Evolutionary conservation across 1,140 invertebrate species (phyloP).

Genomic region (Ceratina calcarata): DNA sequence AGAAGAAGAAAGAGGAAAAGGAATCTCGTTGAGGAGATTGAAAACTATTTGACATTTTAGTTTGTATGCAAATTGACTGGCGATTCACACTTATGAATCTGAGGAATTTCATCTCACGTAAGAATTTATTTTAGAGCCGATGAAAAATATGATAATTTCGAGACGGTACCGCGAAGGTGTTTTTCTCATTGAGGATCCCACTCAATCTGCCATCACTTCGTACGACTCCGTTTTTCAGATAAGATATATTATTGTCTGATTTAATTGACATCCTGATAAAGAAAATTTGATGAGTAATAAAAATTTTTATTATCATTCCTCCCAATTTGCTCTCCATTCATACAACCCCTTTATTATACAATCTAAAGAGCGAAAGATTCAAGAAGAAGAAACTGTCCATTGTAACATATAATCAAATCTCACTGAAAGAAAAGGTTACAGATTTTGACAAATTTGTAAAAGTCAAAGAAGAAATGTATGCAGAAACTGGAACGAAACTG

Average conservation of each 20-base stretch:
- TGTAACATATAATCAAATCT: no score
- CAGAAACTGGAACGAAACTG: no score
- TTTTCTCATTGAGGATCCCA: background rate
- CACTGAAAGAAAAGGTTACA: no score
- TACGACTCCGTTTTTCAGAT: background rate
- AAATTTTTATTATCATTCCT: no score
- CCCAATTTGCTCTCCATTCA: no score
- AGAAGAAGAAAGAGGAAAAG: background rate
- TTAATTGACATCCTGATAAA: background rate
- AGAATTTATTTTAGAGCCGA: background rate
- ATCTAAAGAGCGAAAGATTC: no score
- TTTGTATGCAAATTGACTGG: background rate
- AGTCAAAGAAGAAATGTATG: no score
- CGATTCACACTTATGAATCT: background rate
- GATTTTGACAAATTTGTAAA: no score
- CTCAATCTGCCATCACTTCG: background rate
- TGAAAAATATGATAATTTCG: background rate
- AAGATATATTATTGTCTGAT: slow-evolving; percentile 4
- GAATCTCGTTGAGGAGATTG: background rate
- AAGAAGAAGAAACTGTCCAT: no score
- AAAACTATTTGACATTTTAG: background rate
- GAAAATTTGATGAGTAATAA: background rate
- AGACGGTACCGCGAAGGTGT: background rate
- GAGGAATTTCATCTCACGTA: background rate
- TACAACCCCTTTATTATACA: no score